Base-by-base conservation (phyloP, 2,797 vertebrate genomes). In the Protosalanx chinensis region DNA sequence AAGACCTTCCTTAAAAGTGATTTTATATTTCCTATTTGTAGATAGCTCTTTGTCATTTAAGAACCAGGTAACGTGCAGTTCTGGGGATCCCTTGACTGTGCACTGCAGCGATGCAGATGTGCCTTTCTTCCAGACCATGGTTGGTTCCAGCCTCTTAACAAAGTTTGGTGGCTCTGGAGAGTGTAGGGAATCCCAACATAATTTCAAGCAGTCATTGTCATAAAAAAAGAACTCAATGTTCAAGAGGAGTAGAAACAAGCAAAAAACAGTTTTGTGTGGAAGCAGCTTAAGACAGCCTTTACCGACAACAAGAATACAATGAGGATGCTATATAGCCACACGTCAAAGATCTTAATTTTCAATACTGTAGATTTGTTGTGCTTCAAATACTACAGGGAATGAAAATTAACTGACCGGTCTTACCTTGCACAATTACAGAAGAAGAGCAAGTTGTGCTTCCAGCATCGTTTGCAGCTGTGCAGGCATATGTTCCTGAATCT, bases 31-130 rank as follows among this genome's bases (percentile, higher is more conserved):
- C 67, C 93, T 93, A 35, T 91, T 92, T 71, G 92, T 84, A 74
- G 72, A 87, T 70, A 98, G 88, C 85, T 93, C 89, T 67, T 80
- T 93, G 90, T 94, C 92, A 80, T 96, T 95, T 86, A 94, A 94
- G 85, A 94, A 96, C 95, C 96, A 97, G 70, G 90, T 91, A 60
- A 93, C 86, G 67, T 93, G 94, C 27, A 96, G 95, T 75, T 95
- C 94, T 71, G 94, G 93, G 35, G 95, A 96, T 70, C 94, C 96
- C 91, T 93, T 96, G 74, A 97, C 72, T 60, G 90, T 88, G 88
- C 95, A 97, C 37, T 95, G 93, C 80, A 97, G 90, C 32, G 91
- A 92, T 6, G 90, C 91, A 33, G 91, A 87, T 81, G 92, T 88
- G 3, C 94, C 94, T 62, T 93, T 93, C 72, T 93, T 95, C 94